Conservation (phyloP, 1,140 invertebrate genomes). For the Adoxophyes honmai region DNA sequence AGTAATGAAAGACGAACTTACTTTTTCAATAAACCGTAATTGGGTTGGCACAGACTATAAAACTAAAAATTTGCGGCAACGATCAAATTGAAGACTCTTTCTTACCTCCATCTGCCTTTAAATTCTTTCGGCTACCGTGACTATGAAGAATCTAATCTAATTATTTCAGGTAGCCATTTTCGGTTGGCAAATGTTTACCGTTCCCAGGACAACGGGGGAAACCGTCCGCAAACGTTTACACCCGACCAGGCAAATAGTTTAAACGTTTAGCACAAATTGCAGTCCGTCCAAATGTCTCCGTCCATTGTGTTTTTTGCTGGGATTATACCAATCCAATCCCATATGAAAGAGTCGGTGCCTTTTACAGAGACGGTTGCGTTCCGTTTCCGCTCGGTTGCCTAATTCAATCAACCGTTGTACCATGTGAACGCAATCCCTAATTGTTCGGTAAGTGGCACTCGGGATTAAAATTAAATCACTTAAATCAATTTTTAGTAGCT, state of each 20-base stretch:
- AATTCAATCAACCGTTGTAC: constrained; percentile 20
- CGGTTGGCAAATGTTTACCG: too few species aligned
- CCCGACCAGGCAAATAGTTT: constrained; percentile 26
- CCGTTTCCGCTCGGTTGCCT: constrained; percentile 32
- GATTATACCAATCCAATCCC: constrained; percentile 50
- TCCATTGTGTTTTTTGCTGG: constrained; percentile 37
- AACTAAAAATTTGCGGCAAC: too few species aligned
- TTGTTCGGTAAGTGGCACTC: constrained; percentile 20
- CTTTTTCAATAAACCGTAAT: too few species aligned
- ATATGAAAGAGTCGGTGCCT: constrained; percentile 16
- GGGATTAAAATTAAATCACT: constrained; percentile 19
- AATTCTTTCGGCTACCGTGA: too few species aligned
- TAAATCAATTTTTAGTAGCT: neutral
- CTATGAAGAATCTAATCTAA: too few species aligned
- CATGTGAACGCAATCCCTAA: too few species aligned
- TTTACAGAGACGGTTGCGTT: constrained; percentile 26
- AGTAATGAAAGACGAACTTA: too few species aligned
- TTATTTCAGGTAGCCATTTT: too few species aligned
- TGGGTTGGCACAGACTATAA: too few species aligned
- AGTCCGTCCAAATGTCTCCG: constrained; percentile 23
- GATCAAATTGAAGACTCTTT: too few species aligned
- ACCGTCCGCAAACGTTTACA: neutral
- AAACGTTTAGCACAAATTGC: constrained; percentile 36
- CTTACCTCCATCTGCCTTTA: too few species aligned
- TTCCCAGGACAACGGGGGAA: too few species aligned